Conservation (phyloP, 2,797 vertebrate species). For the Dendrocincla tyrannina region DNA sequence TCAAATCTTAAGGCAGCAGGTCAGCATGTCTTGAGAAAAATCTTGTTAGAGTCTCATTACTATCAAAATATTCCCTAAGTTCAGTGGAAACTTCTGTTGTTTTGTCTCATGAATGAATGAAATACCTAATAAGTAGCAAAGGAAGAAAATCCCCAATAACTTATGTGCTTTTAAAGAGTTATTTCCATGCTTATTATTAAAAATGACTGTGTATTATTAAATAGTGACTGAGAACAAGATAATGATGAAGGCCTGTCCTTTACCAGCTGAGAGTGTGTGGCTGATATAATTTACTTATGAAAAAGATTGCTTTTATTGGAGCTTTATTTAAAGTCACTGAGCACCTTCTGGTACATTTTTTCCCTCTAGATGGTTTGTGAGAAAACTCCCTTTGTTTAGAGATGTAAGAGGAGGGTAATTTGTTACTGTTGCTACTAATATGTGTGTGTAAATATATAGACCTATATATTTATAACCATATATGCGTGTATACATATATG, state of each 20-base stretch:
- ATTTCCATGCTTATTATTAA: neutral
- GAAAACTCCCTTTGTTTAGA: neutral
- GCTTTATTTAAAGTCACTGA: neutral
- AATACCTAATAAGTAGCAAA: neutral
- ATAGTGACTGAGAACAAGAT: neutral
- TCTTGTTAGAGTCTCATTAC: neutral
- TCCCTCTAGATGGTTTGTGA: neutral
- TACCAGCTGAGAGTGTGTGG: neutral
- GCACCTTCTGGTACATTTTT: neutral
- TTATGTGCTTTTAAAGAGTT: neutral
- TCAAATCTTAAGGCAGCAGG: neutral
- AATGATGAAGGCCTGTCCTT: neutral
- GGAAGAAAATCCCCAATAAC: neutral
- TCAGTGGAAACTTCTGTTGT: neutral
- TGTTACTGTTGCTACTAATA: neutral
- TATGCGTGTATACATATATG: no score
- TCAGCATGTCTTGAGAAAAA: neutral
- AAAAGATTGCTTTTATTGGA: neutral
- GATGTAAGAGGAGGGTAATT: neutral
- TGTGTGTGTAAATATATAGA: neutral
- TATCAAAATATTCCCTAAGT: neutral
- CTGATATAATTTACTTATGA: neutral
- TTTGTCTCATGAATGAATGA: neutral
- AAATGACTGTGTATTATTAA: neutral
- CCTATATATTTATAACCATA: neutral